Conservation (phyloP, 2,113 vertebrate species). For the Felis catus region F.catus_Fca126_mat1.0 CM031421.1:43240001-43240500, state of each 20-base stretch:
- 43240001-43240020: too few species aligned
- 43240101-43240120: neutral
- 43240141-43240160: neutral
- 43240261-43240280: neutral
- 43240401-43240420: neutral
- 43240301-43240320: neutral
- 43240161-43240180: neutral
- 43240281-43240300: neutral
- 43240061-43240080: neutral
- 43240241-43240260: neutral
- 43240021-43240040: neutral
- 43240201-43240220: neutral
- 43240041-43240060: neutral
- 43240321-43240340: neutral
- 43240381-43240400: neutral
- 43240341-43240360: neutral
- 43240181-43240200: neutral
- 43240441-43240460: neutral
- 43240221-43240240: neutral
- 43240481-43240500: neutral
- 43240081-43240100: neutral
- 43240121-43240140: neutral
- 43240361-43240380: neutral
- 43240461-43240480: neutral
- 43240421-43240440: neutral